Conservation (phyloP, 2,113 vertebrate genomes). For the Rhineura floridana region DNA sequence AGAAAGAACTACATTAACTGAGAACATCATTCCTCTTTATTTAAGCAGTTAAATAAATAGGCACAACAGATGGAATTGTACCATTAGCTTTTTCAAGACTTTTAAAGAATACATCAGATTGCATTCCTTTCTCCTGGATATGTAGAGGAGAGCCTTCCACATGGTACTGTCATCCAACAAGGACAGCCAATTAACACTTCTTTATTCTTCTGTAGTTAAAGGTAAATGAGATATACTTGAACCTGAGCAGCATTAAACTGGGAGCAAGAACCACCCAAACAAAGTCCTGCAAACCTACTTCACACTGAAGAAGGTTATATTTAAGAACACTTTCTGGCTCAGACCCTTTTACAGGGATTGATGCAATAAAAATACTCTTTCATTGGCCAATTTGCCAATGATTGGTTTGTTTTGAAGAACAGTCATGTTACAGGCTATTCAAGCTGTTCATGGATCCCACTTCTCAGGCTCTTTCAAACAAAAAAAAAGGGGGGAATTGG, state of each 20-base stretch:
- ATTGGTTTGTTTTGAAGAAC: not conserved
- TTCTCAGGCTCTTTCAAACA: not conserved
- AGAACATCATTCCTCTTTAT: conserved; percentile 13
- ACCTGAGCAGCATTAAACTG: not conserved
- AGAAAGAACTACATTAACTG: conserved; percentile 11
- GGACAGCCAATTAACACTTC: not conserved
- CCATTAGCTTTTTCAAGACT: not conserved
- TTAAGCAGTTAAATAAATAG: conserved; percentile 1
- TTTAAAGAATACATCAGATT: not conserved
- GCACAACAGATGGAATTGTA: not conserved
- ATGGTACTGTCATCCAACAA: not conserved
- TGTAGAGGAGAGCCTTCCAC: not conserved
- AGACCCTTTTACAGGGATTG: not conserved
- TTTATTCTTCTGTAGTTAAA: not conserved
- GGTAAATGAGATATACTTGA: not conserved
- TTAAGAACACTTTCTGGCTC: not conserved
- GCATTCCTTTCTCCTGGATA: not conserved
- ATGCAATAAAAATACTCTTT: not conserved
- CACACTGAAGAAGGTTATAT: not conserved
- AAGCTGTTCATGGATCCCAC: not conserved
- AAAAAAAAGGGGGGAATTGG: not conserved
- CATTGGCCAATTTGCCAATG: not conserved
- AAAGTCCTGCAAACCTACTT: not conserved
- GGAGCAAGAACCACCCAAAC: not conserved
- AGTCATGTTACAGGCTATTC: not conserved